Base-by-base conservation (phyloP, 2,113 vertebrate genomes). In the Psammodynastes pulverulentus region DNA sequence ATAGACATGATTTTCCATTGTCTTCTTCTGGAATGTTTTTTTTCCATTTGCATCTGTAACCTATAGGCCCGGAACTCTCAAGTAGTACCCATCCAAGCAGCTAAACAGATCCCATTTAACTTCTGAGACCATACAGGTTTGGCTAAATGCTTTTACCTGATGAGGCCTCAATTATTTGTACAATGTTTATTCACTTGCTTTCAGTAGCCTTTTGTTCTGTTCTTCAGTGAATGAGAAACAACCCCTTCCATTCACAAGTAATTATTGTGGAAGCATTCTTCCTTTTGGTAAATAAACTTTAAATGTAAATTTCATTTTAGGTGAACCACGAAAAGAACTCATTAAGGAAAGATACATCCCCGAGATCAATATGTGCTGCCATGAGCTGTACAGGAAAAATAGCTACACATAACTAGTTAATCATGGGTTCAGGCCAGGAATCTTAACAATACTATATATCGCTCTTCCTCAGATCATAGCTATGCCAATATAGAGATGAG, bases 381-480 rank as follows among this genome's bases (percentile, higher is more conserved):
- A 93, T 86, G 95, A 29, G 9, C 93, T 93, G 34, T 43, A 43
- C 26, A 93, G 86, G 92, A 94, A 67, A 89, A 49, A 91, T 93
- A 89, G 93, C 93, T 91, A 87, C 91, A 91, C 94, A 95, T 93
- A 91, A n/a, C 45, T 51, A 34, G 90, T 9, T 29, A 94, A 93
- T 92, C 89, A 94, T 95, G 95, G 90, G 95, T 92, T 92, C 90
- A 85, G 84, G 94, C 94, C 94, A 96, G 91, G 93, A 96, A 96
- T 90, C 95, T 95, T 92, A 72, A 84, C 93, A 92, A 94, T 34
- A 89, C 90, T 95, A 95, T 95, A 87, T 84, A 48, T 90, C 53
- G 88, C 92, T 87, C 3, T 19, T 85, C 91, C 92, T 85, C 23
- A 3, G 67, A 52, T 26, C 39, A 13, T 93, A 91, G 26, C 39